These are phyloP conservation scores for Apotomis turbidana DNA, from an alignment of 2,888 invertebrate species.

Conservation along the genomic window DNA sequence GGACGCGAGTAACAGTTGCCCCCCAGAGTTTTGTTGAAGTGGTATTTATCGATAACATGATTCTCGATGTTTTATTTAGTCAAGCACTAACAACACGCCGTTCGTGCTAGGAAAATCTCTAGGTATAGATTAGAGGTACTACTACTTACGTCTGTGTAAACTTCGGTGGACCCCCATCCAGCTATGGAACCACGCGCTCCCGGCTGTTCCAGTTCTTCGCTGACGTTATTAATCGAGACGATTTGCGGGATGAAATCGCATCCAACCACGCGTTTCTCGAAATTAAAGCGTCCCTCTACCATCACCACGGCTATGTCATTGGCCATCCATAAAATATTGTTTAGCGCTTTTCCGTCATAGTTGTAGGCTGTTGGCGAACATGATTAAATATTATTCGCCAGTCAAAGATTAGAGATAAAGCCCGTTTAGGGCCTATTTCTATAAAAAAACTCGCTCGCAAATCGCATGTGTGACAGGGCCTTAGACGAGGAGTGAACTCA, in stretches of 20 bases:
- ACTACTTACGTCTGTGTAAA: conserved; percentile 59
- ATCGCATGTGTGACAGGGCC: no score
- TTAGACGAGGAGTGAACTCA: no score
- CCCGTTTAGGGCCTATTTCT: no score
- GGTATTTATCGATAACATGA: no score
- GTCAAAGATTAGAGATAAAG: no score
- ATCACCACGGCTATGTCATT: conserved; percentile 74
- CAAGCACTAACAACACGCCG: no score
- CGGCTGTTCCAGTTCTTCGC: conserved; percentile 56
- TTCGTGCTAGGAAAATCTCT: no score
- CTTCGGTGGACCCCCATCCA: conserved; percentile 68
- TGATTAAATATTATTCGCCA: background rate
- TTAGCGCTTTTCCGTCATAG: conserved; percentile 67
- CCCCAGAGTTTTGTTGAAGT: no score
- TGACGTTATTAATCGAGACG: conserved; percentile 64
- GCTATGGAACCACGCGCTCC: conserved; percentile 58
- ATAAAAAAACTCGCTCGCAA: no score
- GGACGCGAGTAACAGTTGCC: no score
- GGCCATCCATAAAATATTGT: conserved; percentile 75
- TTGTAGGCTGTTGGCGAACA: conserved; percentile 57
- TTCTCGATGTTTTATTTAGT: no score
- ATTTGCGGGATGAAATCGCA: conserved; percentile 69
- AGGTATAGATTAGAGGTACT: no score
- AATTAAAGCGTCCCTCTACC: conserved; percentile 71
- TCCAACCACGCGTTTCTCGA: conserved; percentile 61